Conservation (phyloP, 23 tunicate genomes). For the Oikopleura vanhoeffeni region DNA sequence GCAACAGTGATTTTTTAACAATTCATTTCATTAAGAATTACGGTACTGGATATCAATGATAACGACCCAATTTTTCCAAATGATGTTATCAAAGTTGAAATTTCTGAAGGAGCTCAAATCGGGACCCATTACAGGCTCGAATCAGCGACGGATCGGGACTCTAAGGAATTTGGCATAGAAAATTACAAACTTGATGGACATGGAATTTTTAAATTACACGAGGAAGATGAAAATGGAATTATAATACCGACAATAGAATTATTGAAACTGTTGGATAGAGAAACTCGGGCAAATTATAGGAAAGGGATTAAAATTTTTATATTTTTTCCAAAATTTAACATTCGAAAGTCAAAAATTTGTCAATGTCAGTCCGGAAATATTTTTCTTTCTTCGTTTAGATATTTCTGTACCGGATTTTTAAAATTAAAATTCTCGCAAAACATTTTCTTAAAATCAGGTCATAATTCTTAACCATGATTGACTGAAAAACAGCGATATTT, state of each 20-base stretch:
- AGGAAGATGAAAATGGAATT: neutral
- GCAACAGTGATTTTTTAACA: too few species aligned
- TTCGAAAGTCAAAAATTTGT: too few species aligned
- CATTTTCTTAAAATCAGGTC: too few species aligned
- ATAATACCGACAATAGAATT: neutral
- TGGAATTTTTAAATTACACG: neutral
- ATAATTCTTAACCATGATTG: too few species aligned
- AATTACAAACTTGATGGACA: neutral
- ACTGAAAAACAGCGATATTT: too few species aligned
- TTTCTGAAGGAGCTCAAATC: neutral
- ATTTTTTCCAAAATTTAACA: too few species aligned
- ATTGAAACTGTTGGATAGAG: neutral
- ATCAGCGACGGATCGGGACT: neutral
- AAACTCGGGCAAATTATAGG: too few species aligned
- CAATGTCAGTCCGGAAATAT: too few species aligned
- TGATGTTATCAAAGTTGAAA: neutral
- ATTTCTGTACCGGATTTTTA: too few species aligned
- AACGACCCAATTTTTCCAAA: neutral
- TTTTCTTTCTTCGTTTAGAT: too few species aligned
- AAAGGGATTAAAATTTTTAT: too few species aligned
- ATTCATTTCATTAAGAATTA: neutral
- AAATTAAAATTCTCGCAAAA: too few species aligned
- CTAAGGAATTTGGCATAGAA: neutral
- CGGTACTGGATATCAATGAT: neutral
- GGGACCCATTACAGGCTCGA: neutral